Evolutionary conservation across 1,140 invertebrate genomes (phyloP).

Genomic region (Ostrea denselamellosa): DNA sequence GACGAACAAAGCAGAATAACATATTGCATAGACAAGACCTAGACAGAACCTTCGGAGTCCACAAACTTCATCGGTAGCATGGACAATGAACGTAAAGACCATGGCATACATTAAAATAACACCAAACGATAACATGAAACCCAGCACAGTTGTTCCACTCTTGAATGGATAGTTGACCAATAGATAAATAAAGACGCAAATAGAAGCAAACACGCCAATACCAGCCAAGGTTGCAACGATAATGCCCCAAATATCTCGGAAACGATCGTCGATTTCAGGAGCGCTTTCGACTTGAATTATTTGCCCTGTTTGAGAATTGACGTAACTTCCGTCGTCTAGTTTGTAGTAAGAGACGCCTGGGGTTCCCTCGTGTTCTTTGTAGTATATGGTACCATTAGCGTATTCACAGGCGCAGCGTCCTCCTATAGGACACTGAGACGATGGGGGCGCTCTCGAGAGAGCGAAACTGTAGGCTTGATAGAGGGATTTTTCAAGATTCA

Average conservation of each 20-base stretch:
- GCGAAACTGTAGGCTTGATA: slow-evolving; percentile 59
- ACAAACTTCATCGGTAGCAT: slow-evolving; percentile 78
- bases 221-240: slow-evolving; percentile 76
- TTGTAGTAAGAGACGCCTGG: slow-evolving; percentile 68
- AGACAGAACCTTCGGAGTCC: slow-evolving; percentile 77
- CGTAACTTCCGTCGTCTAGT: slow-evolving; percentile 68
- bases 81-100: slow-evolving; percentile 80
- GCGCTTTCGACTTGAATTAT: slow-evolving; percentile 65
- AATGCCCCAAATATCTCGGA: slow-evolving; percentile 78
- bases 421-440: slow-evolving; percentile 67
- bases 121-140: slow-evolving; percentile 80
- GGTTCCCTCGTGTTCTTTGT: slow-evolving; percentile 47
- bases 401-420: slow-evolving; percentile 69
- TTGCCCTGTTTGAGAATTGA: slow-evolving; percentile 70
- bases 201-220: slow-evolving; percentile 74
- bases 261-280: slow-evolving; percentile 71
- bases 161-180: slow-evolving; percentile 78
- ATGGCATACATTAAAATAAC: slow-evolving; percentile 79
- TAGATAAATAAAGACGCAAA: slow-evolving; percentile 80
- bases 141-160: slow-evolving; percentile 80
- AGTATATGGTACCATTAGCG: slow-evolving; percentile 47
- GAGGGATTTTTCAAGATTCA: slow-evolving; percentile 50
- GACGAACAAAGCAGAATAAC: slow-evolving; percentile 79
- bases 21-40: slow-evolving; percentile 79
- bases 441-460: slow-evolving; percentile 51